Evolutionary conservation across 2,888 invertebrate species (phyloP).

Genomic region (Ophion ventricosus): DNA sequence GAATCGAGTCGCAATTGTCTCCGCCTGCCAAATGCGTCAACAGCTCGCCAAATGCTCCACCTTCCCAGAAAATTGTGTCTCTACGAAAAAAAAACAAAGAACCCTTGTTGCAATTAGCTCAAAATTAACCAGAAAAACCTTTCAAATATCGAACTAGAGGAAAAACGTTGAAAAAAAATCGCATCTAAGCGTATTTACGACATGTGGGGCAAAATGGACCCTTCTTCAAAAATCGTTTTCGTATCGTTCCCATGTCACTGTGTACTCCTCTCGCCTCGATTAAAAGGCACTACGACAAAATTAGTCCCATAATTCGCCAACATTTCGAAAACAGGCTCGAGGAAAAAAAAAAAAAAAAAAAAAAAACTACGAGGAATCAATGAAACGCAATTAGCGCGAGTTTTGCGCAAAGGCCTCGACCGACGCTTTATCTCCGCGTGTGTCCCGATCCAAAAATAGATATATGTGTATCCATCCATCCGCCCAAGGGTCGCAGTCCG

Average conservation of each 20-base stretch:
- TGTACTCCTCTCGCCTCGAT: neutral
- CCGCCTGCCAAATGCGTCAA: conserved; percentile 5
- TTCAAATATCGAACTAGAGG: neutral
- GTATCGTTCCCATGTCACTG: neutral
- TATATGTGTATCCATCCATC: conserved; percentile 18
- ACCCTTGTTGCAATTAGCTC: neutral
- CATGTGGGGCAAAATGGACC: neutral
- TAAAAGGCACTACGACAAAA: neutral
- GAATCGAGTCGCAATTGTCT: conserved; percentile 31
- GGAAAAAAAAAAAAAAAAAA: no score
- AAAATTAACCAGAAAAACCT: neutral
- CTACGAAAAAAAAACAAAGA: neutral
- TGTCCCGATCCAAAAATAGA: conserved; percentile 63
- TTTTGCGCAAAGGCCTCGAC: conserved; percentile 3
- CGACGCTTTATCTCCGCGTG: neutral
- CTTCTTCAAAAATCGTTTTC: neutral
- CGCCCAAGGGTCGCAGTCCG: conserved; percentile 33
- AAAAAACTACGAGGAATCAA: neutral
- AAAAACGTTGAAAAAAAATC: neutral
- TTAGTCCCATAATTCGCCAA: neutral
- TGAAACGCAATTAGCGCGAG: neutral
- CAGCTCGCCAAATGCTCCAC: neutral
- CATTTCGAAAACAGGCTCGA: neutral
- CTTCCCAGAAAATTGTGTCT: neutral
- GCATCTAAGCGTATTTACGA: neutral